These are phyloP conservation scores for Chaetura pelagica DNA, from an alignment of 2,113 vertebrate genomes.

Conservation along the genomic window DNA sequence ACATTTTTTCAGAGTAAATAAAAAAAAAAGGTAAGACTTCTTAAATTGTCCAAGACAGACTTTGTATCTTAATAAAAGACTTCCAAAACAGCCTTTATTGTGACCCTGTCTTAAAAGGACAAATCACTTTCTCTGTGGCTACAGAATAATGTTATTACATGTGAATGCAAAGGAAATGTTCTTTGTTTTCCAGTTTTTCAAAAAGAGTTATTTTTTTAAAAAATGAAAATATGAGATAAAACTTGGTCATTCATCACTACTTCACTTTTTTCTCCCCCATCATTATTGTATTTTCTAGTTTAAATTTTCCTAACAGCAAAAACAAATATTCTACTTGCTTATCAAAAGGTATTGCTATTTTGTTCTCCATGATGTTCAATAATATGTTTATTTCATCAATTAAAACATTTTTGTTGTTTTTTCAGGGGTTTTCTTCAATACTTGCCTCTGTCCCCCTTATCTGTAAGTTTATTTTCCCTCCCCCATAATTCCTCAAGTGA, in stretches of 20 bases:
- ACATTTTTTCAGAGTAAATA: neutral
- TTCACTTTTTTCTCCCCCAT: fast-evolving
- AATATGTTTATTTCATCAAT: neutral
- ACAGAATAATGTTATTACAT: neutral
- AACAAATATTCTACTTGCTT: neutral
- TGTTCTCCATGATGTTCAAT: neutral
- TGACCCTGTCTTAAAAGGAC: neutral
- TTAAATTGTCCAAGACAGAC: neutral
- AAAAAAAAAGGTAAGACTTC: neutral
- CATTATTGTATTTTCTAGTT: neutral
- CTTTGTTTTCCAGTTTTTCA: neutral
- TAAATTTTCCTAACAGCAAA: neutral
- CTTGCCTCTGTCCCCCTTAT: neutral
- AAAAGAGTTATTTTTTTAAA: neutral
- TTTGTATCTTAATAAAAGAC: neutral
- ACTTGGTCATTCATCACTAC: neutral
- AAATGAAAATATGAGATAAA: neutral
- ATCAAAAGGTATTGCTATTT: neutral
- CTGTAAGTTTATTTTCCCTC: neutral
- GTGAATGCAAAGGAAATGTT: neutral
- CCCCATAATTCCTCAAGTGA: neutral
- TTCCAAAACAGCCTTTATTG: neutral
- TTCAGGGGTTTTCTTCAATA: neutral
- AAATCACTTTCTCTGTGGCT: neutral
- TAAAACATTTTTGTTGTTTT: neutral